Percentiles rank a stretch among this genome's conserved stretches.
These are phyloP conservation scores for Taphrorychus bicolor DNA, from an alignment of 2,888 invertebrate genomes.

Conservation along the genomic window DNA sequence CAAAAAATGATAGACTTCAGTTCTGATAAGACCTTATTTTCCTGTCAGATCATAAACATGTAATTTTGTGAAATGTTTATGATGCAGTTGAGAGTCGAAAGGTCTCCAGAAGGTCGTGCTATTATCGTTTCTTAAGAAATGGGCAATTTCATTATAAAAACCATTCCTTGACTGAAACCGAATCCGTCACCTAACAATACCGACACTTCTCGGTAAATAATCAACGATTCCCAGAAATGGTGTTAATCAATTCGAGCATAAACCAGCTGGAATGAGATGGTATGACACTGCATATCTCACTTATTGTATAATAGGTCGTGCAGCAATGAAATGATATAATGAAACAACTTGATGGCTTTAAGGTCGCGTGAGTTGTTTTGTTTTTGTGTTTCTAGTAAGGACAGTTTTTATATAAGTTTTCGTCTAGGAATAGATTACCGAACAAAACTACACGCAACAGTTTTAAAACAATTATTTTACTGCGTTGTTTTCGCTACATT, in stretches of 20 bases:
- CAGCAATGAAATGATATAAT: slow-evolving; percentile 10
- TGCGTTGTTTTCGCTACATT: no score
- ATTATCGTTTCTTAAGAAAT: no score
- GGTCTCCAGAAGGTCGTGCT: no score
- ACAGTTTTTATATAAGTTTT: neutral
- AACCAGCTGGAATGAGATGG: neutral
- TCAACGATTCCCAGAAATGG: neutral
- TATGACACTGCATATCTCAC: slow-evolving; percentile 1
- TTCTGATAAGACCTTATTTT: neutral
- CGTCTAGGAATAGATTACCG: neutral
- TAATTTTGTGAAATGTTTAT: no score
- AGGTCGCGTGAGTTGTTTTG: neutral
- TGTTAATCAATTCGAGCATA: neutral
- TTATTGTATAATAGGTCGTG: neutral
- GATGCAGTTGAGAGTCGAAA: no score
- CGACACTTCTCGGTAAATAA: neutral
- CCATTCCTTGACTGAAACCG: no score
- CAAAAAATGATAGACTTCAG: neutral
- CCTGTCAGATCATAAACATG: neutral
- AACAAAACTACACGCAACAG: no score
- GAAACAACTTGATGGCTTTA: neutral
- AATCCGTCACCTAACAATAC: no score
- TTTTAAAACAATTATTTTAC: no score
- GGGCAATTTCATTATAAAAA: neutral
- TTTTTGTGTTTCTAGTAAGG: neutral